Percentiles rank a stretch among this genome's conserved stretches.
phyloP scores from a whole-genome alignment of 30 jellyfish, hydroid and myxozoan species.

The Hydractinia echinata region DNA sequence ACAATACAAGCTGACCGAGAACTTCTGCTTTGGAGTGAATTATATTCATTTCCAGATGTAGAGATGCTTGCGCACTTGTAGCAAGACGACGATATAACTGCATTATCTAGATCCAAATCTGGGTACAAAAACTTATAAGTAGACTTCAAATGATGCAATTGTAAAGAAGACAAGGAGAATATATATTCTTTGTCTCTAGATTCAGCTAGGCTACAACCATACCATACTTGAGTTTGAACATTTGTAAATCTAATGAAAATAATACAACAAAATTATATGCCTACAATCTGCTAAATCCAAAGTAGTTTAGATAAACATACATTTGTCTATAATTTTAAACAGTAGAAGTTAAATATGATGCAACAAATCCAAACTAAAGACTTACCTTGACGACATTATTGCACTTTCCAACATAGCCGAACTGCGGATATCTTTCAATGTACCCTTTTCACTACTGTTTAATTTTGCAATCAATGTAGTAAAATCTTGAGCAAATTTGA shows the following conservation, averaged over 20 bases:
- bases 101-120: not conserved
- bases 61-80: not conserved
- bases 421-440: not conserved
- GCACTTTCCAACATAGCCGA: not conserved
- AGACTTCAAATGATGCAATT: not conserved
- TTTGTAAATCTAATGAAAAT: not conserved
- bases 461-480: not conserved
- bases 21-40: not conserved
- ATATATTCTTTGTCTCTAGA: not conserved
- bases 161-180: not conserved
- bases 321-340: too few relatives aligned
- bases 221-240: not conserved
- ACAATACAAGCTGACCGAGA: not conserved
- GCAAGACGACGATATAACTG: not conserved
- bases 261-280: not conserved
- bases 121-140: not conserved
- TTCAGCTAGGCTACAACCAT: not conserved
- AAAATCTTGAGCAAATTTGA: not conserved
- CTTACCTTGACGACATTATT: slow-evolving; percentile 6
- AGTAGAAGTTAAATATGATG: not conserved
- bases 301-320: too few relatives aligned
- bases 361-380: not conserved
- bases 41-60: not conserved
- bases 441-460: not conserved
- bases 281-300: not conserved